A percentile compares a stretch with the other conserved stretches of the same genome.
These are phyloP conservation scores for Eidolon dupreanum DNA, from an alignment of 2,797 vertebrate species.

Conservation along the genomic window DNA sequence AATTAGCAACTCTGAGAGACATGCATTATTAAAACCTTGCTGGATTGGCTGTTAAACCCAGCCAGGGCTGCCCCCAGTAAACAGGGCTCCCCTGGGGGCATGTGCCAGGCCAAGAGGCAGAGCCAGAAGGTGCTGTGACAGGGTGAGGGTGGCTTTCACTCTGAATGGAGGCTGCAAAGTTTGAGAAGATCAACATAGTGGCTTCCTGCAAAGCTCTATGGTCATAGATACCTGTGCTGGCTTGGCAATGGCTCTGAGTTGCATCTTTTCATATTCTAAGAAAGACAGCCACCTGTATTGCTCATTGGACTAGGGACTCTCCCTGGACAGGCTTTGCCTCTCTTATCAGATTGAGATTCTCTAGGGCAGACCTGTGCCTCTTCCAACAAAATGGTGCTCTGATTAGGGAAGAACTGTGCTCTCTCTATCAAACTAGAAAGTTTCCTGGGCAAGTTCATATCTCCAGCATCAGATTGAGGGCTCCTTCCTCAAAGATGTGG, in stretches of 20 bases:
- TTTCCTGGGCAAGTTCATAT: neutral
- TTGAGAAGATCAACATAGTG: neutral
- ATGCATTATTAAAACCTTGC: conserved; percentile 19
- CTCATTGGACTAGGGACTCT: neutral
- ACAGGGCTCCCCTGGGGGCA: neutral
- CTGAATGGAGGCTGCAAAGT: neutral
- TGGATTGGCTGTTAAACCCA: neutral
- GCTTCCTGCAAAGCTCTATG: neutral
- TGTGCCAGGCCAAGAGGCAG: neutral
- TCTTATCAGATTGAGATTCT: neutral
- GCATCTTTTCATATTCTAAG: neutral
- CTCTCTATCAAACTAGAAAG: neutral
- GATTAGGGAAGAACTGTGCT: neutral
- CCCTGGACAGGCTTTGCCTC: neutral
- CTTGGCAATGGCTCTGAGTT: neutral
- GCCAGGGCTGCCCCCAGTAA: neutral
- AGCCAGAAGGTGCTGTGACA: neutral
- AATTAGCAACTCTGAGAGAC: neutral
- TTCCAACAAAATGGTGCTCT: neutral
- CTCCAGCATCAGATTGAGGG: neutral
- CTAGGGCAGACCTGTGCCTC: neutral
- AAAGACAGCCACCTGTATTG: neutral
- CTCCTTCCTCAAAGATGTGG: neutral
- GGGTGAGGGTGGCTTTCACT: neutral
- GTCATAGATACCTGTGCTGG: neutral